Base-by-base conservation (phyloP, 1,140 invertebrate genomes). In the Euschistus heros region DNA sequence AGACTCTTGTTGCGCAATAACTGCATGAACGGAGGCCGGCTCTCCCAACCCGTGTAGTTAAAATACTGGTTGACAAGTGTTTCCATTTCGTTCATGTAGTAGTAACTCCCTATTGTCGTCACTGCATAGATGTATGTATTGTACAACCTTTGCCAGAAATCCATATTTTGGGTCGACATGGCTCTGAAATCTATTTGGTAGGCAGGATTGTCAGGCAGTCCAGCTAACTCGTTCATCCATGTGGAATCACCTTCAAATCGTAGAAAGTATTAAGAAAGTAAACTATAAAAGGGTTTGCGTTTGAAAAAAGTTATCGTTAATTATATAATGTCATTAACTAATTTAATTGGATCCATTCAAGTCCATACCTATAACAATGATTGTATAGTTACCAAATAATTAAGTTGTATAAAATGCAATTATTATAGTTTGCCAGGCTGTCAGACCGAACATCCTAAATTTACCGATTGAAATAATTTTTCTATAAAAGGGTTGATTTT, bases 1-100 rank as follows among this genome's bases (percentile, higher is more conserved):
- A 71, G 20, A 3, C 67, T 65, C n/a, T 62, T 67, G 18, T 70
- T 64, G 17, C 47, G 42, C 24, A 67, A 44, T 65, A 72, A 55
- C 20, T 72, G 57, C 20, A 46, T 47, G n/a, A 72, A 37, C 2
- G 62, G 20, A n/a, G 70, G 69, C 62, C 66, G 63, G 61, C 20
- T 70, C 60, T 15, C 57, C 64, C n/a, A 63, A 1, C 17, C 69
- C 46, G 44, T 54, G 60, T 69, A 70, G 24, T 64, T 67, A 33
- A 71, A 69, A 30, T 67, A 59, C 14, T 65, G 54, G 37, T 60
- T 26, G 37, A 27, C 57, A 13, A 59, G 14, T 8, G 2, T 54
- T 37, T 65, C 26, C 14, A 54, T 8, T 26, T 26, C 5, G 50
- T 20, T 20, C 50, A 54, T 26, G 50, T n/a, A 54, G 17, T 54